Base-by-base conservation (phyloP, 2,888 invertebrate genomes). In the Tanytarsus gracilentus region DNA sequence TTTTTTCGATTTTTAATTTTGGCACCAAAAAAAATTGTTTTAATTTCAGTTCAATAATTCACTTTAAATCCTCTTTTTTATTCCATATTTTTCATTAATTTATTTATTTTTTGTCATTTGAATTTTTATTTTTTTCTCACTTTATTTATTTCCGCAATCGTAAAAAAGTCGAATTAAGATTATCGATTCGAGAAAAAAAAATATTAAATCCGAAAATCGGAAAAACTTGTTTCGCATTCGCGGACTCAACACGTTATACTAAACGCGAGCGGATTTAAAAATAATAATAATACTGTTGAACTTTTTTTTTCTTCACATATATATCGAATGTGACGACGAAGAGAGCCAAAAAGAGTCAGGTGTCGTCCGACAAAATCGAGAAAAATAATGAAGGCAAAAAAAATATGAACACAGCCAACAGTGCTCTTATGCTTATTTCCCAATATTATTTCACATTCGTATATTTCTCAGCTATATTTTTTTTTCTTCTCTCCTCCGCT, bases 261-360 rank as follows among this genome's bases (percentile, higher is more conserved):
- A 48, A 27, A 21, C 40, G 40, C 40, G 40, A 58, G 48, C 58
- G 44, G 58, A 58, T 58, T 58, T 58, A 58, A 58, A 58, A 58
- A 55, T 55, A 58, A 58, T 58, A 58, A 58, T 58, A 58, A 58
- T 58, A 58, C 58, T 58, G 58, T 58, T 58, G 58, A 58, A 58
- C 58, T 58, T 58, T 48, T 56, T 58, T 58, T 48, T 26, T 39
- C 48, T 26, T 25, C 26, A 26, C 25, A 40, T 25, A 18, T 49
- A 14, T 49, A 26, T 49, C 18, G 14, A 30, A 23, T 49, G 8
- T 23, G 60, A n/a, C 39, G 60, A 60, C 60, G 50, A 60, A 60
- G 60, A 60, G 60, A 60, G 60, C 60, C 58, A 50, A 40, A 50
- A 50, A 50, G 50, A 49, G 60, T 60, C 60, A 60, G 60, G 60